Percentiles rank a stretch among this genome's conserved stretches.
Evolutionary conservation across 1,140 invertebrate genomes (phyloP).

Genomic region (Macrostomum lignano): DNA sequence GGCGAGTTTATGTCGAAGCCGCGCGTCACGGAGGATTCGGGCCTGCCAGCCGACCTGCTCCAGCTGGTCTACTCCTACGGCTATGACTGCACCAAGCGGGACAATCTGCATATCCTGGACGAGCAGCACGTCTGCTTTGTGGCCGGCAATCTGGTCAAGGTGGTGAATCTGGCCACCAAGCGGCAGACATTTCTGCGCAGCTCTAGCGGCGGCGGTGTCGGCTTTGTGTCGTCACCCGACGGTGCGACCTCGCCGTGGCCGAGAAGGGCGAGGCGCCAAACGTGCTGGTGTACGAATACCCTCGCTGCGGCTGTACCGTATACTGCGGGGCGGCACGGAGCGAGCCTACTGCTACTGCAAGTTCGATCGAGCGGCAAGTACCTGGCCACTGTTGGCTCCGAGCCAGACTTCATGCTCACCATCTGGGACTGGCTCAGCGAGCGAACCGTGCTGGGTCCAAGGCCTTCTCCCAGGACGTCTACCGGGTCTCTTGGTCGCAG

Average conservation of each 20-base stretch:
- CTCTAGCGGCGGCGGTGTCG: constrained; percentile 44
- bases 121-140: constrained; percentile 41
- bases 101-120: constrained; percentile 46
- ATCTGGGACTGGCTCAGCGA: constrained; percentile 55
- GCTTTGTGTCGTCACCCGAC: constrained; percentile 34
- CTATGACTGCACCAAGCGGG: constrained; percentile 49
- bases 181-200: constrained; percentile 38
- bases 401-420: constrained; percentile 54
- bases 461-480: constrained; percentile 44
- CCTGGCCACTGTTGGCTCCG: constrained; percentile 47
- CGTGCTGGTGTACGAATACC: constrained; percentile 53
- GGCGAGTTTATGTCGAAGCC: constrained; percentile 15
- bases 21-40: constrained; percentile 15
- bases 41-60: constrained; percentile 17
- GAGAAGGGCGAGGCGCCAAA: constrained; percentile 39
- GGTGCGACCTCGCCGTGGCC: constrained; percentile 44
- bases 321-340: constrained; percentile 42
- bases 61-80: constrained; percentile 40
- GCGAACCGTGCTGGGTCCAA: constrained; percentile 42
- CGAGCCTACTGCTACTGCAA: constrained; percentile 40
- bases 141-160: constrained; percentile 47
- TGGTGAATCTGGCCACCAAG: constrained; percentile 37
- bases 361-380: constrained; percentile 45
- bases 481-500: constrained; percentile 45
- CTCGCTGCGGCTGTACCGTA: constrained; percentile 41